phyloP scores from a whole-genome alignment of 2,888 invertebrate genomes.

The Caenorhabditis drosophilae region DNA sequence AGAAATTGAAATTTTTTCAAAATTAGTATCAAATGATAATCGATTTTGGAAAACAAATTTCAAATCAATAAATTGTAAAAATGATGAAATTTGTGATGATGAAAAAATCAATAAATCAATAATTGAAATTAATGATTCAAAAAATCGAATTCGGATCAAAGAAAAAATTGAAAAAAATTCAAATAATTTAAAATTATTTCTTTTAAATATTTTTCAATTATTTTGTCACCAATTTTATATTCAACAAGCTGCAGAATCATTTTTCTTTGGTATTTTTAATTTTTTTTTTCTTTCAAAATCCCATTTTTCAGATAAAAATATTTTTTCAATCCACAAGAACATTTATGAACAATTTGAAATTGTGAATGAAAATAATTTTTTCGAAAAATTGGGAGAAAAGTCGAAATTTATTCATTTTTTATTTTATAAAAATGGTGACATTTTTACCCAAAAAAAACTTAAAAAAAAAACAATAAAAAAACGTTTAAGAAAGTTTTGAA shows the following conservation, averaged over 20 bases:
- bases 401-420: neutral
- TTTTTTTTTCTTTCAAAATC: neutral
- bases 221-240: neutral
- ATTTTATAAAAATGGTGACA: neutral
- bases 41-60: slow-evolving; percentile 19
- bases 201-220: neutral
- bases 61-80: neutral
- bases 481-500: slow-evolving; percentile 19
- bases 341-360: slow-evolving; percentile 2
- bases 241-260: neutral
- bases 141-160: neutral
- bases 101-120: slow-evolving; percentile 2
- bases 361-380: neutral
- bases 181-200: slow-evolving; percentile 4
- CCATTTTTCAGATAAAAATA: neutral
- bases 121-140: neutral
- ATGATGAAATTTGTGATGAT: neutral
- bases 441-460: too few species aligned
- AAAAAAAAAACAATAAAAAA: too few species aligned
- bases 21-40: slow-evolving; percentile 22
- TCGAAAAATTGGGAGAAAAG: neutral
- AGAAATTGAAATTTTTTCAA: neutral
- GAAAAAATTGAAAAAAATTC: slow-evolving; percentile 10
- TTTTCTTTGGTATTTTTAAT: neutral
- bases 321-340: neutral